phyloP scores from a whole-genome alignment of 2,888 invertebrate genomes.

The Nebria brevicollis region DNA sequence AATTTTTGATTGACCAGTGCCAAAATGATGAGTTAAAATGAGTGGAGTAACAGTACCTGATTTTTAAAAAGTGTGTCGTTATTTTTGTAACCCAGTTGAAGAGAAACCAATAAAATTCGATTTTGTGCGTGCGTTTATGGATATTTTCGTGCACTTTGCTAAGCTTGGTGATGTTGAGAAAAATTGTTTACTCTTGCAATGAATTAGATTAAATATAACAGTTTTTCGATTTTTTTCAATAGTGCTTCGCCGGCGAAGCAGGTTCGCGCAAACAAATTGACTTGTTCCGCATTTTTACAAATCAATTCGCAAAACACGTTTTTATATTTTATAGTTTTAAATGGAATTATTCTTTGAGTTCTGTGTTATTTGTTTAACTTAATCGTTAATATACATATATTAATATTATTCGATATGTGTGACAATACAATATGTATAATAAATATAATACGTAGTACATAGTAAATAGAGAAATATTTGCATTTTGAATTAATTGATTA shows the following conservation, averaged over 20 bases:
- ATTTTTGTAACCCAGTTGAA: background rate
- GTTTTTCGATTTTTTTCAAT: background rate
- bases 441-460: background rate
- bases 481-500: no score
- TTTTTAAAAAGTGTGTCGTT: constrained; percentile 13
- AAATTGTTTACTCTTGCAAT: no score
- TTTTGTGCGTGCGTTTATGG: background rate
- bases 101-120: background rate
- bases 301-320: background rate
- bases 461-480: no score
- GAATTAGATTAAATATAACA: background rate
- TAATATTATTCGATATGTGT: background rate
- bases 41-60: constrained; percentile 2
- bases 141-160: background rate
- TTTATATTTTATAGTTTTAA: background rate
- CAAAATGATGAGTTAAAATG: background rate
- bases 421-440: background rate
- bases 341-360: background rate
- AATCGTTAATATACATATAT: background rate
- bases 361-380: background rate
- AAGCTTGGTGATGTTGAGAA: no score
- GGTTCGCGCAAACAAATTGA: background rate
- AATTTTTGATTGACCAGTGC: no score
- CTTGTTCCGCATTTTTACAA: background rate
- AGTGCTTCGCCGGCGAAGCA: background rate